Evolutionary conservation across 2,888 invertebrate species (phyloP).

Genomic region (Diploptera punctata): DNA sequence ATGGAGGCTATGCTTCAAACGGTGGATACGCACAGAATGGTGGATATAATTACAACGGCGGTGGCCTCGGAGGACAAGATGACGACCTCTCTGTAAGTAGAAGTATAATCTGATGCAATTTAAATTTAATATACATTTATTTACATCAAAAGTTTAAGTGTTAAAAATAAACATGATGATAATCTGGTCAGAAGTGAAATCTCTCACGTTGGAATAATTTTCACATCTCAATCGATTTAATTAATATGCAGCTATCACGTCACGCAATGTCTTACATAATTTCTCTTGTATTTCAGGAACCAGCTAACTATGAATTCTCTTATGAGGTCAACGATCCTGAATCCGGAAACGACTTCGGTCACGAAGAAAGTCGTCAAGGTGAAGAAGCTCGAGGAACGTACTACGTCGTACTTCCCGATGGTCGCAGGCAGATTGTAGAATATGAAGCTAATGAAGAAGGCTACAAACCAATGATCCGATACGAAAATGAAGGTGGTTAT

Average conservation of each 20-base stretch:
- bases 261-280: neutral
- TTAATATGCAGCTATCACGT: no score
- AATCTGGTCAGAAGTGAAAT: no score
- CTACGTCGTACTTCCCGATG: slow-evolving; percentile 68
- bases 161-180: no score
- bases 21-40: slow-evolving; percentile 2
- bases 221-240: no score
- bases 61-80: neutral
- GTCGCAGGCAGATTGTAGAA: slow-evolving; percentile 68
- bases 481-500: slow-evolving; percentile 48
- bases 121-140: no score
- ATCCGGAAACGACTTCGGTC: slow-evolving; percentile 67
- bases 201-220: no score
- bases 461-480: slow-evolving; percentile 65
- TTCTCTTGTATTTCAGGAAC: slow-evolving; percentile 55
- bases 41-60: neutral
- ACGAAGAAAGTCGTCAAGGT: slow-evolving; percentile 68
- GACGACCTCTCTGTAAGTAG: slow-evolving; percentile 24
- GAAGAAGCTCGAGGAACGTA: slow-evolving; percentile 69
- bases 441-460: slow-evolving; percentile 69
- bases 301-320: slow-evolving; percentile 68
- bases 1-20: slow-evolving; percentile 19
- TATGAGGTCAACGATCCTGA: slow-evolving; percentile 68
- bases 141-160: no score
- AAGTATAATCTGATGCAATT: no score